Conservation (phyloP, 2,113 vertebrate genomes). For the Proteles cristata region DNA sequence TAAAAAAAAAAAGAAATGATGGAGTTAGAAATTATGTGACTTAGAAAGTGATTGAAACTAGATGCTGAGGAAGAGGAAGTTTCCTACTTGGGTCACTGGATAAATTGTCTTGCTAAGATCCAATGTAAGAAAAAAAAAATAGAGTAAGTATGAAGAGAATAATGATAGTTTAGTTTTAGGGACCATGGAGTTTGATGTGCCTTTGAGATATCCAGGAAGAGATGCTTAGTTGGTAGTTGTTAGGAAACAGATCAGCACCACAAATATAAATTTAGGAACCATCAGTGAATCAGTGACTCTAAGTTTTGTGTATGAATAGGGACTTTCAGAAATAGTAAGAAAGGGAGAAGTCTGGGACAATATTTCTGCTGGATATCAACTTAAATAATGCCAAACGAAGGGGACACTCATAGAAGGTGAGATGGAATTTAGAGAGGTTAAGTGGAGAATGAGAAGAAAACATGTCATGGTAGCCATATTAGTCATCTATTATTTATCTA, state of each 20-base stretch:
- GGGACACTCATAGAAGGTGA: background rate
- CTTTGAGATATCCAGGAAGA: background rate
- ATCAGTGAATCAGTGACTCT: background rate
- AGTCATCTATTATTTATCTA: background rate
- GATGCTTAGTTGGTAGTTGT: background rate
- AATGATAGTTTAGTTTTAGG: background rate
- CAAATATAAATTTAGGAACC: background rate
- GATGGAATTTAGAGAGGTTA: background rate
- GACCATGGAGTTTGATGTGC: no score
- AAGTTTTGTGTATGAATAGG: background rate
- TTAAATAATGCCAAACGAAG: background rate
- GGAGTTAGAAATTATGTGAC: background rate
- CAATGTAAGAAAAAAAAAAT: background rate
- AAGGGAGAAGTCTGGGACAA: background rate
- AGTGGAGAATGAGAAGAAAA: background rate
- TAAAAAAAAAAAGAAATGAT: background rate
- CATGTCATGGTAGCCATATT: background rate
- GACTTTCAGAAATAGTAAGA: slow-evolving; percentile 4
- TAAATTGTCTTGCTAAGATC: background rate
- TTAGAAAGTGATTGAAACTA: background rate
- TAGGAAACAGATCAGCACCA: background rate
- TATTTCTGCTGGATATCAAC: background rate
- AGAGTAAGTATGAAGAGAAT: background rate
- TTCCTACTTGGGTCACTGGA: no score
- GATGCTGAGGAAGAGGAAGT: background rate